Conservation (phyloP, 2,888 invertebrate genomes). For the Orthosia cruda region DNA sequence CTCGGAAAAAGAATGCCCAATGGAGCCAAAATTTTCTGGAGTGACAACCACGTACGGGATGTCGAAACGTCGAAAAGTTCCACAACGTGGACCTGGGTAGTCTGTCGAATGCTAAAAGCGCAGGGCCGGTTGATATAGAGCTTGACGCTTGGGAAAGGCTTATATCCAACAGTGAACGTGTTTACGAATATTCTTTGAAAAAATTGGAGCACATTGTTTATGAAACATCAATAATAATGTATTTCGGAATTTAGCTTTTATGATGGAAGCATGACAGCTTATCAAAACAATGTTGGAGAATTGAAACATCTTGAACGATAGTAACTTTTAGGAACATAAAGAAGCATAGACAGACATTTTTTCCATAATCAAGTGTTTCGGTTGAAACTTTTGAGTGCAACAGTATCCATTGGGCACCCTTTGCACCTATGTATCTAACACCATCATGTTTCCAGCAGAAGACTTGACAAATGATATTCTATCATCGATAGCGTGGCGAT, state of each 20-base stretch:
- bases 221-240: not conserved
- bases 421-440: no score
- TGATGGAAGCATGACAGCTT: not conserved
- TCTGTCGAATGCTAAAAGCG: not conserved
- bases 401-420: no score
- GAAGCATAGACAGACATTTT: not conserved
- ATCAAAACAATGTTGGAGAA: conserved; percentile 16
- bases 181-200: not conserved
- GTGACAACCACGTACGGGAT: not conserved
- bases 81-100: not conserved
- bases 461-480: no score
- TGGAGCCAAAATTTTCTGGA: not conserved
- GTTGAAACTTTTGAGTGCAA: no score
- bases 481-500: no score
- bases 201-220: conserved; percentile 9
- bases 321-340: not conserved
- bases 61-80: not conserved
- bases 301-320: conserved; percentile 4
- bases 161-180: no score
- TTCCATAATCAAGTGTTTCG: no score
- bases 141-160: no score
- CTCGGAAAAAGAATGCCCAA: not conserved
- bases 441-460: no score
- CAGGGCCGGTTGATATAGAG: not conserved
- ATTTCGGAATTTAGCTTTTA: conserved; percentile 5